These are phyloP conservation scores for Lasiurus cinereus DNA, from an alignment of 2,113 vertebrate species.

Conservation along the genomic window DNA sequence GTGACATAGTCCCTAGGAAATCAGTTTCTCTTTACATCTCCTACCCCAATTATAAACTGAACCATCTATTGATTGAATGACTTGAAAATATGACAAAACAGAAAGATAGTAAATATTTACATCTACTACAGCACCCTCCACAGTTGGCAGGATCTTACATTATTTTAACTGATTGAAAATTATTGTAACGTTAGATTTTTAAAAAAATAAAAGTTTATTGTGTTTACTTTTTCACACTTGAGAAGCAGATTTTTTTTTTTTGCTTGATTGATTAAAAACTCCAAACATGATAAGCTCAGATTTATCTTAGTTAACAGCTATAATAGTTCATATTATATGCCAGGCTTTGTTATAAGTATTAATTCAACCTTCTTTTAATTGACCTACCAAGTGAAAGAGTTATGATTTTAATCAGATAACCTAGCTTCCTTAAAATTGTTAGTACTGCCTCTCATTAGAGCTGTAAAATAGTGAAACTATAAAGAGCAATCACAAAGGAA, in stretches of 20 bases:
- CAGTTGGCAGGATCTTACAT: neutral
- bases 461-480: constrained; percentile 6
- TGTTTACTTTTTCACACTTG: neutral
- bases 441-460: neutral
- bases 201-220: neutral
- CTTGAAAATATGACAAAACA: neutral
- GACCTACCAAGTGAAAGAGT: neutral
- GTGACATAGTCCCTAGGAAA: neutral
- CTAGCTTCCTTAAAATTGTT: neutral
- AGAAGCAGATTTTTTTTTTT: neutral
- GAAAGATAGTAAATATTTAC: neutral
- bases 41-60: neutral
- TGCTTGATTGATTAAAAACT: neutral
- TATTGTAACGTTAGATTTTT: neutral
- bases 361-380: neutral
- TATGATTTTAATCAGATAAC: neutral
- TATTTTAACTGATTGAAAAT: neutral
- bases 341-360: neutral
- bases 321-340: neutral
- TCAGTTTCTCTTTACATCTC: neutral
- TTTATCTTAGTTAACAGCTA: constrained; percentile 39
- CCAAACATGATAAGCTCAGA: neutral
- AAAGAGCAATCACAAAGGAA: neutral
- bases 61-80: neutral
- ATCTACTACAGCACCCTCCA: neutral